A percentile compares a stretch with the other conserved stretches of the same genome.
Conservation (phyloP, 2,797 vertebrate genomes). For the Chloroceryle inda region DNA sequence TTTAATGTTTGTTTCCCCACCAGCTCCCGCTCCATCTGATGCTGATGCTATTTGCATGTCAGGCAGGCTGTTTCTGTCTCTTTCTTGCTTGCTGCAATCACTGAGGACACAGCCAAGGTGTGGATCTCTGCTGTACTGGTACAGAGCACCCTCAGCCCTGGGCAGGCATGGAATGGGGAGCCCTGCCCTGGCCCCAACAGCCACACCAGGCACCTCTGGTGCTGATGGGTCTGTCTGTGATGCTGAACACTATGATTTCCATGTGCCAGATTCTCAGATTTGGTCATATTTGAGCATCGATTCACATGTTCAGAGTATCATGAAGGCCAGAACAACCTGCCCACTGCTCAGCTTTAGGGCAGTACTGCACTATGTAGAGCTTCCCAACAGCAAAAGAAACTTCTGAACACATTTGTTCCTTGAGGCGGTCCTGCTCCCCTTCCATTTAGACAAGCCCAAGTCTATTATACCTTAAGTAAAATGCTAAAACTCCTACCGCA, state of each 20-base stretch:
- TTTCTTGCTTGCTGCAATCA: background rate
- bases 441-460: background rate
- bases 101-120: rapidly evolving
- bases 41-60: conserved; percentile 40
- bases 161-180: background rate
- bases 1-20: conserved; percentile 72
- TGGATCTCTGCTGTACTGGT: background rate
- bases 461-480: background rate
- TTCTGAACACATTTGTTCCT: rapidly evolving
- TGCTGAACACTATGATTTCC: background rate
- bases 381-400: background rate
- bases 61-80: background rate
- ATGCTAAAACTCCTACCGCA: background rate
- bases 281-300: background rate
- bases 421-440: background rate
- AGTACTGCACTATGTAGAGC: rapidly evolving
- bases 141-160: rapidly evolving
- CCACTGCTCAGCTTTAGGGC: background rate
- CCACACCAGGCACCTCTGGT: background rate
- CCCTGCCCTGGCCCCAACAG: background rate
- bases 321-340: background rate
- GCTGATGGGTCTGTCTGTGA: background rate
- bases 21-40: conserved; percentile 54
- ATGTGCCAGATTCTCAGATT: background rate
- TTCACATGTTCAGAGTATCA: background rate